phyloP scores from a whole-genome alignment of 2,888 invertebrate genomes.

The Desoria tigrina region DNA sequence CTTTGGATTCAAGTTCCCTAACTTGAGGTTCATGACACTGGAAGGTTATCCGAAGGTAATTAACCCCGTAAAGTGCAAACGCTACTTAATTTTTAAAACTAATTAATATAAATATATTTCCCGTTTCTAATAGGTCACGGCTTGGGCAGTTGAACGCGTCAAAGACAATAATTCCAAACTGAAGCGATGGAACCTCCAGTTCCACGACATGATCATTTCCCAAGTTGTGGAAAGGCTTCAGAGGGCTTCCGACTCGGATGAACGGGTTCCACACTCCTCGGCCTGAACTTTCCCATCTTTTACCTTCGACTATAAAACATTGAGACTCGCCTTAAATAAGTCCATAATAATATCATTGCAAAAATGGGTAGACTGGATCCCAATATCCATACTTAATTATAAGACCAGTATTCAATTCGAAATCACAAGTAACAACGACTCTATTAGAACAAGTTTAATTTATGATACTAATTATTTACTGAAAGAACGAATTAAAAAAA shows the following conservation, averaged over 20 bases:
- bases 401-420: no score
- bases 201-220: constrained; percentile 13
- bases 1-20: constrained; percentile 13
- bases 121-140: constrained; percentile 7
- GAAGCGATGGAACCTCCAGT: constrained; percentile 13
- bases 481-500: no score
- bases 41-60: constrained; percentile 17
- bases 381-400: no score
- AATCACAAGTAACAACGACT: no score
- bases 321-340: no score
- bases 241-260: background rate
- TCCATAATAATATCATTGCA: no score
- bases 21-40: constrained; percentile 13
- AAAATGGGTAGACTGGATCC: no score
- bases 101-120: background rate
- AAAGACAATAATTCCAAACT: constrained; percentile 11
- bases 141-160: constrained; percentile 12
- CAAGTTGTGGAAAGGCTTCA: constrained; percentile 17
- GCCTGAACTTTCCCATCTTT: no score
- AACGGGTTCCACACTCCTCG: no score
- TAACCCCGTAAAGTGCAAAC: background rate
- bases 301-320: no score
- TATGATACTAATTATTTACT: no score
- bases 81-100: background rate
- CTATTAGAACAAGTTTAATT: no score